Percentiles rank a stretch among this genome's conserved stretches.
These are phyloP conservation scores for Drosophila azteca DNA, from an alignment of 1,140 invertebrate genomes.

Conservation along the genomic window DNA sequence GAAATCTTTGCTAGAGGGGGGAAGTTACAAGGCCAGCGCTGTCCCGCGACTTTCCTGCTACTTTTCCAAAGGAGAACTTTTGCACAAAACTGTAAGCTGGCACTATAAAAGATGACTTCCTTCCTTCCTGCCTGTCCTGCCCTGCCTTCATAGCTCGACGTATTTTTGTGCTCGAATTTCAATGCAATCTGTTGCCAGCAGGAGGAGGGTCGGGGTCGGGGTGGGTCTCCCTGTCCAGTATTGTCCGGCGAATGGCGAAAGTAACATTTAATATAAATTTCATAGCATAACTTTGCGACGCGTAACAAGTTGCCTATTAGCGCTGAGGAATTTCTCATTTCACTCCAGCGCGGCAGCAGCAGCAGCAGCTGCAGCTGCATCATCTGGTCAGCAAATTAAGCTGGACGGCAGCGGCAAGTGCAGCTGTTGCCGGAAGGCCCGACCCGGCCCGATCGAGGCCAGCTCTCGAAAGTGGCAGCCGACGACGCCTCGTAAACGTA, in stretches of 20 bases:
- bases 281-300: constrained; percentile 68
- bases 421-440: constrained; percentile 57
- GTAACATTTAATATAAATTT: constrained; percentile 67
- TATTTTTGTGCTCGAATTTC: constrained; percentile 58
- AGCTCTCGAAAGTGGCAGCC: constrained; percentile 38
- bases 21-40: constrained; percentile 69
- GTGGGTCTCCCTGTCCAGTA: background rate
- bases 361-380: constrained; percentile 23
- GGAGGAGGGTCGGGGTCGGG: background rate
- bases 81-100: constrained; percentile 61
- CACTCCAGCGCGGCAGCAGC: background rate
- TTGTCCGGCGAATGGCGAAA: constrained; percentile 28
- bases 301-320: constrained; percentile 75
- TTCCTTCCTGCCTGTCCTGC: constrained; percentile 28
- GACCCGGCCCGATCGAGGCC: background rate
- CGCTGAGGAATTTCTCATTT: constrained; percentile 56
- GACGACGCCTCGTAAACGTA: constrained; percentile 40
- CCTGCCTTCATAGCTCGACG: background rate
- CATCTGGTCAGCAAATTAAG: constrained; percentile 71
- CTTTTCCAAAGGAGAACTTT: constrained; percentile 55
- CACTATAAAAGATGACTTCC: constrained; percentile 78
- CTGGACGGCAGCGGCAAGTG: constrained; percentile 60
- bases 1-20: constrained; percentile 23
- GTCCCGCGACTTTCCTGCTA: constrained; percentile 53
- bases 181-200: constrained; percentile 69